These are phyloP conservation scores for Philopotamus ludificatus DNA, from an alignment of 1,140 invertebrate genomes.

Conservation along the genomic window DNA sequence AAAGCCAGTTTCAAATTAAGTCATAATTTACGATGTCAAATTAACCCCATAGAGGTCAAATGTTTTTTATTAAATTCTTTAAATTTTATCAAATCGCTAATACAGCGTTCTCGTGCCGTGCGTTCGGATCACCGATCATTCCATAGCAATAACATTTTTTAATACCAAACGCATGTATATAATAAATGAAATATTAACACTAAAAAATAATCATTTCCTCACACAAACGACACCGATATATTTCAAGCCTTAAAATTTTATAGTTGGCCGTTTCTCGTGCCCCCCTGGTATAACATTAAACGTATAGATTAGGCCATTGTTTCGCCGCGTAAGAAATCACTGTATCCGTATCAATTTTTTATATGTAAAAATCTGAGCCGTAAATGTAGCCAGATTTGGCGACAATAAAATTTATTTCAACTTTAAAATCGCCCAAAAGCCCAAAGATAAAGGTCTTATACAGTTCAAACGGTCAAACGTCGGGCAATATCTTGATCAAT, in stretches of 20 bases:
- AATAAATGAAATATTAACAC: too few species aligned
- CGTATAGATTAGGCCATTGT: background rate
- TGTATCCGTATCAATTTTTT: constrained; percentile 8
- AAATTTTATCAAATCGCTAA: too few species aligned
- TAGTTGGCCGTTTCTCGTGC: constrained; percentile 18
- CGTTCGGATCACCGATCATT: too few species aligned
- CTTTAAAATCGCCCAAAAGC: constrained; percentile 32
- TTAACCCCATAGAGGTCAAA: too few species aligned
- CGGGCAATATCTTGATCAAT: constrained; percentile 29
- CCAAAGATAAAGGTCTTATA: constrained; percentile 27
- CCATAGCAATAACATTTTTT: too few species aligned
- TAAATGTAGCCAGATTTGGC: constrained; percentile 5
- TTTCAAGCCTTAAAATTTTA: constrained; percentile 27
- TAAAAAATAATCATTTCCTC: too few species aligned
- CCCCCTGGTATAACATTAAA: constrained; percentile 24
- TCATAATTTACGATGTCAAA: too few species aligned
- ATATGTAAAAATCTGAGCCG: background rate
- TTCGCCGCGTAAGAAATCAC: background rate
- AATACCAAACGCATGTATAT: too few species aligned
- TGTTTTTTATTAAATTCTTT: too few species aligned
- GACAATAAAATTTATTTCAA: constrained; percentile 33
- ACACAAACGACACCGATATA: constrained; percentile 6
- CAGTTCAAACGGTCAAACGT: constrained; percentile 18
- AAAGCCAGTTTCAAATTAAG: too few species aligned
- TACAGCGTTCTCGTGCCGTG: too few species aligned